A percentile compares a stretch with the other conserved stretches of the same genome.
Evolutionary conservation across 2,797 vertebrate genomes (phyloP).

Genomic region (Ctenopoma multispine): DNA sequence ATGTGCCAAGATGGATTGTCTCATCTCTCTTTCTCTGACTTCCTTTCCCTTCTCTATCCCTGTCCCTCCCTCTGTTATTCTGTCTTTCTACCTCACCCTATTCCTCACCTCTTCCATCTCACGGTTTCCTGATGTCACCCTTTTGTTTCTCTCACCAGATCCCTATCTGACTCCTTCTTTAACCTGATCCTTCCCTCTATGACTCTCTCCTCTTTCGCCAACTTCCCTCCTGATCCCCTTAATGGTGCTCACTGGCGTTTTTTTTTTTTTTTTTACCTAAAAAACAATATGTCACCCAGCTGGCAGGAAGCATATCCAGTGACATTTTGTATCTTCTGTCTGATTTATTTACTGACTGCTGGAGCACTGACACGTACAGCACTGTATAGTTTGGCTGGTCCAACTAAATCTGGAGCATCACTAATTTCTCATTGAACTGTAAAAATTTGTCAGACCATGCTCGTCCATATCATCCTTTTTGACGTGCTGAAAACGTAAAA

Average conservation of each 20-base stretch:
- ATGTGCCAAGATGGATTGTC: constrained; percentile 93
- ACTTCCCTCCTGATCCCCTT: constrained; percentile 43
- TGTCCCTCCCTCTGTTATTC: constrained; percentile 17
- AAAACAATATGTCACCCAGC: constrained; percentile 49
- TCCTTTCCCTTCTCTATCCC: constrained; percentile 33
- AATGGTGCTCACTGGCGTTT: constrained; percentile 32
- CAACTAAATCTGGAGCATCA: neutral
- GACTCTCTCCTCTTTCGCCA: constrained; percentile 8
- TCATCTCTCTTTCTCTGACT: constrained; percentile 82
- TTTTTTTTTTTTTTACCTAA: constrained; percentile 66
- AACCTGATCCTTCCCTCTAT: constrained; percentile 23
- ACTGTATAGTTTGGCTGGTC: neutral
- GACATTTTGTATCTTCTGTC: constrained; percentile 35
- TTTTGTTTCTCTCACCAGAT: constrained; percentile 14
- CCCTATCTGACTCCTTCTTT: constrained; percentile 11
- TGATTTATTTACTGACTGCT: constrained; percentile 48
- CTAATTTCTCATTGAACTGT: neutral
- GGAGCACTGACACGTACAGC: constrained; percentile 2
- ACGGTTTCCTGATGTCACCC: constrained; percentile 22
- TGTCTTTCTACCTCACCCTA: constrained; percentile 16
- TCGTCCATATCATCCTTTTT: neutral
- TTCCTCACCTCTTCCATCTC: constrained; percentile 13
- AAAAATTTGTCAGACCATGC: neutral
- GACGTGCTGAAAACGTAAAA: neutral
- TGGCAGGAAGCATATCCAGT: constrained; percentile 37